Evolutionary conservation across 2,888 invertebrate genomes (phyloP), one percentile per base, ranked within the genome.

Genomic region (Trissoscelio sp.): DNA sequence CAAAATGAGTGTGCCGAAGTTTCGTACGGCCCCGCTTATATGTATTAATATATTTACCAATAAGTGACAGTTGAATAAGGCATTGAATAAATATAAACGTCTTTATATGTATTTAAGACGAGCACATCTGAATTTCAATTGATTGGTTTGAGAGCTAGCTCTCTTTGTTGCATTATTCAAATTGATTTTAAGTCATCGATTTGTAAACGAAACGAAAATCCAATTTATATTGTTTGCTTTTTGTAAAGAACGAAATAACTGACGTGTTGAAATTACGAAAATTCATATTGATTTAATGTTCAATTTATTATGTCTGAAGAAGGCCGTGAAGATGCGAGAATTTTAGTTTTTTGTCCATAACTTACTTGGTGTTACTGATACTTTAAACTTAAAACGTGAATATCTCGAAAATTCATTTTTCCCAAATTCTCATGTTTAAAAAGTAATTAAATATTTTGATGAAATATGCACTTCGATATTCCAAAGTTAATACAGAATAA

Each of bases 41-140:
- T 7, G 37, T 55, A 64, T 51, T 62, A 57, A 64, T 57, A 55
- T 70, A 79, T 79, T 58, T 58, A 44, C 51, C 42, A 58, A 58
- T 57, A 57, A 64, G 22, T 48, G 72, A 78, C 70, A 58, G 64
- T 14, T 51, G 72, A 78, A 72, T 78, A 46, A 77, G 69, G 37
- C 53, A 67, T 58, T 75, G 58, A 75, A 75, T 75, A 51, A 67
- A 75, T 60, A 34, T 60, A 20, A 67, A 75, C 48, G 51, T 69
- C 67, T 75, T 57, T 60, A 69, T 74, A 44, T 28, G n/a, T n/a
- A 34, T 69, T 69, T 37, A 62, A 53, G 60, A 37, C 24, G 12
- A 24, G 28, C 22, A 16, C 16, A 46, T 34, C 44, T 46, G 69
- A 46, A 70, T 46, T 70, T 70, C 20, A 70, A 70, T 55, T 44